These are phyloP conservation scores for Myotis myotis DNA, from an alignment of 2,797 vertebrate genomes.

Conservation along the genomic window DNA sequence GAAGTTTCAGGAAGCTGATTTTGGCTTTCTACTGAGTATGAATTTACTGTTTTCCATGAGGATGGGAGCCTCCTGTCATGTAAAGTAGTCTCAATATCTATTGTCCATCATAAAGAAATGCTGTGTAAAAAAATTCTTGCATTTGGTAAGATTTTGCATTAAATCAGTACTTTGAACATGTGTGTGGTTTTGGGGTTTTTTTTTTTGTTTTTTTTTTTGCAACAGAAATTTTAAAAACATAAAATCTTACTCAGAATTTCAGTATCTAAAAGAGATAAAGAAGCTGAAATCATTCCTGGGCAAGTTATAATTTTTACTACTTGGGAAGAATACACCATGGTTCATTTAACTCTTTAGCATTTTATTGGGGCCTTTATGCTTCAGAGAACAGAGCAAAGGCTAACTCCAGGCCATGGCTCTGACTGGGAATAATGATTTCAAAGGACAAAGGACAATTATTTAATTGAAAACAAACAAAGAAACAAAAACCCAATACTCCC, in stretches of 20 bases:
- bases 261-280: neutral
- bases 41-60: neutral
- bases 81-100: neutral
- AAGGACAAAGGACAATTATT: neutral
- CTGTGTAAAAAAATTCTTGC: neutral
- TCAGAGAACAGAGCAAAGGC: neutral
- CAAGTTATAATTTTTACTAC: neutral
- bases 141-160: constrained; percentile 47
- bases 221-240: constrained; percentile 27
- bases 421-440: constrained; percentile 12
- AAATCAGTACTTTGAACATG: neutral
- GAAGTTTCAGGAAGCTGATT: neutral
- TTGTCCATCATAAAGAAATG: neutral
- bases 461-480: constrained; percentile 7
- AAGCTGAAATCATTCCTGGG: neutral
- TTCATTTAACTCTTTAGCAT: neutral
- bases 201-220: neutral
- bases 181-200: no score
- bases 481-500: neutral
- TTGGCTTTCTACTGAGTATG: neutral
- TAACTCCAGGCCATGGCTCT: neutral
- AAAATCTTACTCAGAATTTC: neutral
- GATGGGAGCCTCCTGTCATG: neutral
- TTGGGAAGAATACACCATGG: neutral
- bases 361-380: neutral